A percentile compares a stretch with the other conserved stretches of the same genome.
Conservation (phyloP, 2,888 invertebrate species). For the Nezara viridula region DNA sequence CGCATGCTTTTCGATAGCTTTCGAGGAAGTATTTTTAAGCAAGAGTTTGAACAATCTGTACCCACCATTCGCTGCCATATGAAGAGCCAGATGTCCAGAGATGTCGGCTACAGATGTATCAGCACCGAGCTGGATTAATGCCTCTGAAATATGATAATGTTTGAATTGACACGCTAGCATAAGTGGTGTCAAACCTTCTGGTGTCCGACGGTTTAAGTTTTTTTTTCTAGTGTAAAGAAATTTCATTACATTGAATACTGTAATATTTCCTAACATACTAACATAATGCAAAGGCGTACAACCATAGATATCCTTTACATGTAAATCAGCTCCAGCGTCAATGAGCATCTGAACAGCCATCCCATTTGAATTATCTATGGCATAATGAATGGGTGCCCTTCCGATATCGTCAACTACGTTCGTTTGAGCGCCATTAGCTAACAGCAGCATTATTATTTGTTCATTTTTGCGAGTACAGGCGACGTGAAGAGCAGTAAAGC, state of each 20-base stretch:
- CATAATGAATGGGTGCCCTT: constrained; percentile 58
- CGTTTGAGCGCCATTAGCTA: constrained; percentile 54
- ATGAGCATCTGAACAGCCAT: constrained; percentile 29
- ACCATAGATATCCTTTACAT: constrained; percentile 55
- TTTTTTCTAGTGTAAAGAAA: background rate
- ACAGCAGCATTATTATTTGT: constrained; percentile 55
- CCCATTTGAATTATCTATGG: constrained; percentile 53
- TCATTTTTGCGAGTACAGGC: constrained; percentile 58
- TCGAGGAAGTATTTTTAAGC: constrained; percentile 51
- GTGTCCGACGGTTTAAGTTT: constrained; percentile 51
- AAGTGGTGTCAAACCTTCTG: constrained; percentile 59
- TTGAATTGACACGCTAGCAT: constrained; percentile 60
- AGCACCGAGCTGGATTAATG: constrained; percentile 58
- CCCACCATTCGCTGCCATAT: constrained; percentile 58
- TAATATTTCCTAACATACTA: constrained; percentile 52
- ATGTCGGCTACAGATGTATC: constrained; percentile 58
- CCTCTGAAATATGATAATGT: constrained; percentile 55
- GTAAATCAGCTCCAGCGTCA: constrained; percentile 51
- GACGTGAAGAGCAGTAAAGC: constrained; percentile 57
- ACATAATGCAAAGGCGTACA: constrained; percentile 57
- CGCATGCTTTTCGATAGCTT: constrained; percentile 54
- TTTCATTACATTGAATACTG: constrained; percentile 59
- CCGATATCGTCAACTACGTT: constrained; percentile 52
- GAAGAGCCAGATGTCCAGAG: constrained; percentile 58
- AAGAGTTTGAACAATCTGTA: constrained; percentile 57